Conservation (phyloP, 2,797 vertebrate species). For the Dallia pectoralis region DNA sequence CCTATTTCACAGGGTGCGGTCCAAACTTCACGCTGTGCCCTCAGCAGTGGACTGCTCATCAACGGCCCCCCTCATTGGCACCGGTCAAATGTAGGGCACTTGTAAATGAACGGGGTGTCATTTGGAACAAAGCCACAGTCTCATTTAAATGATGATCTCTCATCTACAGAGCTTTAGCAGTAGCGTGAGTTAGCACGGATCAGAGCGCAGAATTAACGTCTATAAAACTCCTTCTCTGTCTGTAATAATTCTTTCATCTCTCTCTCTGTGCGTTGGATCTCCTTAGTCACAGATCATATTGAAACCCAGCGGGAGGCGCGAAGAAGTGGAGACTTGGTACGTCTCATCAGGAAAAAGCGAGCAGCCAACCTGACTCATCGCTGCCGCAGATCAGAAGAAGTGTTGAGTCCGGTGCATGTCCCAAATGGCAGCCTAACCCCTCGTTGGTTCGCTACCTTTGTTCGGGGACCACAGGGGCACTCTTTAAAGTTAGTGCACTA, state of each 20-base stretch:
- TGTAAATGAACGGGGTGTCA: background rate
- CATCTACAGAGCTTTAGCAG: background rate
- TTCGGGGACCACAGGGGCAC: background rate
- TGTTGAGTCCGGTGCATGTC: background rate
- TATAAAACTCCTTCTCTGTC: background rate
- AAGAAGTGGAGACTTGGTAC: background rate
- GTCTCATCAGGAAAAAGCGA: background rate
- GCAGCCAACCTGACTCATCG: background rate
- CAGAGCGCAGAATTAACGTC: background rate
- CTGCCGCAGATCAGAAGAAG: background rate
- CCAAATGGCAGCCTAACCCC: background rate
- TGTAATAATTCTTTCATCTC: background rate
- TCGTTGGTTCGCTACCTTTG: no score
- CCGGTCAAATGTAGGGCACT: background rate
- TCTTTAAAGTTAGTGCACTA: background rate
- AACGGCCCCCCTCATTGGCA: background rate
- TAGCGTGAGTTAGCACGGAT: background rate
- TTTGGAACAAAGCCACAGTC: background rate
- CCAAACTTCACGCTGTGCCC: background rate
- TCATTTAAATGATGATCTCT: constrained; percentile 7
- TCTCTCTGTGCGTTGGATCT: background rate
- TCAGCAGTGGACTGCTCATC: background rate
- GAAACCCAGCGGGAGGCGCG: background rate
- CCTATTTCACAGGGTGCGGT: background rate
- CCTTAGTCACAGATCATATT: background rate